These are phyloP conservation scores for Anser cygnoides DNA, from an alignment of 2,113 vertebrate genomes.

Conservation along the genomic window DNA sequence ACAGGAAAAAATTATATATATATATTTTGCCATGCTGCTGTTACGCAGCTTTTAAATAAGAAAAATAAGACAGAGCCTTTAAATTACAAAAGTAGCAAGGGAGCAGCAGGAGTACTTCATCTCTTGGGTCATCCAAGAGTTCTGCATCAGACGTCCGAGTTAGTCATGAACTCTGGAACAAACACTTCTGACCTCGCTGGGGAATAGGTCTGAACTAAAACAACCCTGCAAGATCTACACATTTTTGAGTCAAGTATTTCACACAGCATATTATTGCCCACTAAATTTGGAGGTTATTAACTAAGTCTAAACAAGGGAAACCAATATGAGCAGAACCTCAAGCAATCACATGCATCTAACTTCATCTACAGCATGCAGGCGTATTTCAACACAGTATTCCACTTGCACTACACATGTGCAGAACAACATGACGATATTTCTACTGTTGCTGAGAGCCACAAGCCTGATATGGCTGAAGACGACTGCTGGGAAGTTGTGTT, in stretches of 20 bases:
- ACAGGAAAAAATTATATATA: background rate
- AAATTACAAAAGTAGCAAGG: background rate
- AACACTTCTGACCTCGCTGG: background rate
- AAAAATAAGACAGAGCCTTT: background rate
- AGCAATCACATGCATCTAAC: background rate
- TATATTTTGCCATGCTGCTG: background rate
- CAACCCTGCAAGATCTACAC: constrained; percentile 15
- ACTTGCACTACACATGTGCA: rapidly evolving
- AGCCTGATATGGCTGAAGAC: background rate
- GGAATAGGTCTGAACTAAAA: constrained; percentile 24
- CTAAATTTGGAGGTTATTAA: background rate
- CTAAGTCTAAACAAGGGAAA: background rate
- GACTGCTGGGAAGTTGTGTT: background rate
- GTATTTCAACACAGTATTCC: background rate
- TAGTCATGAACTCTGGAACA: constrained; percentile 49
- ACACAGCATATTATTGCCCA: background rate
- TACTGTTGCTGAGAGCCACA: background rate
- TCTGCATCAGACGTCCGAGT: background rate
- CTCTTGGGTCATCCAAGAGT: background rate
- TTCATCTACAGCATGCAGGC: background rate
- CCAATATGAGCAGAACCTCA: background rate
- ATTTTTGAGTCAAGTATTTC: constrained; percentile 47
- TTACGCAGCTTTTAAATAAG: background rate
- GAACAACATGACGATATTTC: background rate
- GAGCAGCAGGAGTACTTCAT: background rate